phyloP scores from a whole-genome alignment of 23 tunicate species.

The Botrylloides violaceus region DNA sequence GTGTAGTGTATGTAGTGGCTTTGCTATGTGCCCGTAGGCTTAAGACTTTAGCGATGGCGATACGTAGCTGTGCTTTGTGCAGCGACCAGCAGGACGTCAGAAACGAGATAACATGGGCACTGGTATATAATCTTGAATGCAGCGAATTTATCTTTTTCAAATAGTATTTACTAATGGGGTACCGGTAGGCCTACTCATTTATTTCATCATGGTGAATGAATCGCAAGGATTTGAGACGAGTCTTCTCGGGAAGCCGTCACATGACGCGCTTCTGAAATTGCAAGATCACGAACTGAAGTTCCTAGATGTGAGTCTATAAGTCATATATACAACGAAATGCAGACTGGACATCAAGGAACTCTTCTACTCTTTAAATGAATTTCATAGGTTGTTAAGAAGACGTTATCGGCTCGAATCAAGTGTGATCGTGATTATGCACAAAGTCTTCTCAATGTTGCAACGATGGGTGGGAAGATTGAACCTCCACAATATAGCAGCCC shows the following conservation, averaged over 20 bases:
- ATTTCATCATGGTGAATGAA: conserved; percentile 12
- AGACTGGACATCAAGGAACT: neutral
- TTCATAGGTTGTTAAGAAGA: conserved; percentile 60
- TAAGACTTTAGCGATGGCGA: too few relatives aligned
- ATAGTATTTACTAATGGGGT: too few relatives aligned
- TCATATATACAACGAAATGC: too few relatives aligned
- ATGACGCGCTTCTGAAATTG: conserved; percentile 63
- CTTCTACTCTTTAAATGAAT: neutral
- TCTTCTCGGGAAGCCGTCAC: conserved; percentile 82
- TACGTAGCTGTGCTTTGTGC: too few relatives aligned
- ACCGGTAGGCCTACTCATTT: too few relatives aligned
- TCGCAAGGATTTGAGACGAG: conserved; percentile 21
- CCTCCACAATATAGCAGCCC: conserved; percentile 47
- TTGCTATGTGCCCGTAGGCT: too few relatives aligned
- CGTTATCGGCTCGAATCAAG: conserved; percentile 42
- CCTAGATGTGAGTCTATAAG: conserved; percentile 40
- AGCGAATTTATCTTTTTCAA: too few relatives aligned
- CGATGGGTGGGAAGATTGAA: conserved; percentile 43
- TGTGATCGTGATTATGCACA: conserved; percentile 66
- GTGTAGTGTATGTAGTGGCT: too few relatives aligned
- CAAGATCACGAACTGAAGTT: conserved; percentile 84
- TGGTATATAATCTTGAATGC: too few relatives aligned
- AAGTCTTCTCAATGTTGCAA: conserved; percentile 25
- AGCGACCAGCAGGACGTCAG: too few relatives aligned
- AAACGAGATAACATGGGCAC: too few relatives aligned